Base-by-base conservation (phyloP, 2,888 invertebrate species). In the Torymus auratus region DNA sequence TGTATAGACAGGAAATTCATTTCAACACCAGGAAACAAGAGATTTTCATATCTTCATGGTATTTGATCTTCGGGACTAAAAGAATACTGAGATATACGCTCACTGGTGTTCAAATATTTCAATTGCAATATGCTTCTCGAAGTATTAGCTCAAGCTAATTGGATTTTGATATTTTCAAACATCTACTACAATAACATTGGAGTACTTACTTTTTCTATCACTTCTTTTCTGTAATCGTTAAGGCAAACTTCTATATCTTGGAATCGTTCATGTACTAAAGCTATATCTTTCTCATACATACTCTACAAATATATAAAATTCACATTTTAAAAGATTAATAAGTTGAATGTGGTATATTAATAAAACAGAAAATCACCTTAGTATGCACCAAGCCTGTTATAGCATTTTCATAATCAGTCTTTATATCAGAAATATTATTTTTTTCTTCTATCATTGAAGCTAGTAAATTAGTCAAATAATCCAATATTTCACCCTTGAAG, bases 391-490 rank as follows among this genome's bases (percentile, higher is more conserved):
- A 41, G 7, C 7, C 41, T 41, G 41, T 41, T 68, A 88, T 56
- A 77, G 87, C 80, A 78, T 84, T 86, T 14, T 86, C 84, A 62
- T 88, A 78, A 76, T 87, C 87, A 15, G 71, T 68, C 80, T 86
- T 88, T 62, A 88, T 83, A 55, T 85, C 83, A 13, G 53, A 69
- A 70, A 89, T 83, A 58, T 80, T 83, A 65, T 86, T 84, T 55
- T 85, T 85, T 64, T 88, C 86, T 65, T 85, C 86, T 80, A 87
- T 86, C 84, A 86, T 84, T 50, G 86, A 84, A 50, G 83, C 76
- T 76, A 85, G 86, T 55, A 86, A 85, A 67, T 85, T 87, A 17
- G 75, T 83, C 28, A 88, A 82, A 65, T 84, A 86, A 52, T 80
- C 81, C 71, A 84, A 56, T 71, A 86, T 62, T 78, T 86, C 81